Conservation (phyloP, 2,797 vertebrate genomes). For the Cercopithecus hamlyni region DNA sequence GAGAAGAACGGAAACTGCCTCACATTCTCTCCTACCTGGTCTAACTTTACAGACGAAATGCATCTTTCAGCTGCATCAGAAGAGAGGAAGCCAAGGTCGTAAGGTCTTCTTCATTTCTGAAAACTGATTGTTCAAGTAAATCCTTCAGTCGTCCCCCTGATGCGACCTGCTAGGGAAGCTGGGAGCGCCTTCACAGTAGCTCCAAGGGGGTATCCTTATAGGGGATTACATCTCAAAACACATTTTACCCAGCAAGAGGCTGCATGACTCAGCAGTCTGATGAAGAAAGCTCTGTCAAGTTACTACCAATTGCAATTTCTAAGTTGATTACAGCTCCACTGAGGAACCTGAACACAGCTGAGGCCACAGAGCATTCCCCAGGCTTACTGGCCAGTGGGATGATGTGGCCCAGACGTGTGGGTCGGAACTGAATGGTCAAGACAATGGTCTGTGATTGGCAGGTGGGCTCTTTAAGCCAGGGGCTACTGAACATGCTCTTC, state of each 20-base stretch:
- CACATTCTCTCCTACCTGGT: not conserved
- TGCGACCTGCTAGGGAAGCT: not conserved
- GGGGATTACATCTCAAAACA: not conserved
- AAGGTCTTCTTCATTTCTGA: not conserved
- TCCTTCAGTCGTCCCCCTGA: not conserved
- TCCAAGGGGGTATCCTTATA: not conserved
- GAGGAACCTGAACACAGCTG: not conserved
- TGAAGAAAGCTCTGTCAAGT: not conserved
- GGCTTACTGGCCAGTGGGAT: accelerated
- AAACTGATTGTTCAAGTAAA: not conserved
- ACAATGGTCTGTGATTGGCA: not conserved
- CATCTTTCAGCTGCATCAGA: not conserved
- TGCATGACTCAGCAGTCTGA: not conserved
- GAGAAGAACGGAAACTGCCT: not conserved
- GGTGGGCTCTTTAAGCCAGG: not conserved
- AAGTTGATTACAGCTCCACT: not conserved
- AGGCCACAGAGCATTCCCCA: not conserved
- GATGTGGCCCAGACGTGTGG: accelerated
- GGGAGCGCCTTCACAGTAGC: not conserved
- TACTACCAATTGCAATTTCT: not conserved
- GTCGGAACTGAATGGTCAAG: not conserved
- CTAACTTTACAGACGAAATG: not conserved
- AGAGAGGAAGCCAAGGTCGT: not conserved
- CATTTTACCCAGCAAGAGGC: not conserved
- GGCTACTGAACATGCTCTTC: accelerated